These are phyloP conservation scores for Hexactinellida sp. DNA, from an alignment of 37 sponge, comb jelly and placozoan species.

Conservation along the genomic window DNA sequence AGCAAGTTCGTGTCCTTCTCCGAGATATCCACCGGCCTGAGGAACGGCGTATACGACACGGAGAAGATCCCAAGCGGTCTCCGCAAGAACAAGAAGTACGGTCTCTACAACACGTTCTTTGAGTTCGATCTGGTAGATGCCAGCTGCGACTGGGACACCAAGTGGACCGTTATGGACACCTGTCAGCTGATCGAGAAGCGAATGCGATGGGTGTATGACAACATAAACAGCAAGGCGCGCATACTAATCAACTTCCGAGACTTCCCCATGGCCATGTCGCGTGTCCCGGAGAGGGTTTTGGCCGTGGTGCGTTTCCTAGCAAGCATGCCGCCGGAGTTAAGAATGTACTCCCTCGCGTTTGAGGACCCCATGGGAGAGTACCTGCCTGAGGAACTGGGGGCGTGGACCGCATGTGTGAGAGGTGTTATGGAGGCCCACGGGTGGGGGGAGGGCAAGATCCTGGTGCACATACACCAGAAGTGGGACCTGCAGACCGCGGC, in stretches of 20 bases:
- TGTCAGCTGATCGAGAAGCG: conserved; percentile 37
- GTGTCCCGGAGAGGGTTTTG: conserved; percentile 38
- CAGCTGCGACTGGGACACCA: conserved; percentile 30
- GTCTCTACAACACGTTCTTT: conserved; percentile 40
- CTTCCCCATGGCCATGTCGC: conserved; percentile 40
- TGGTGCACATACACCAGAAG: conserved; percentile 66
- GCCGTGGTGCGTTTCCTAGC: conserved; percentile 41
- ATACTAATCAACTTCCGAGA: conserved; percentile 63
- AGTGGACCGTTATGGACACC: conserved; percentile 39
- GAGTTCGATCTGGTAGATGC: conserved; percentile 42
- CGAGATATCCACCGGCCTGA: conserved; percentile 36
- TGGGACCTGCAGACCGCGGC: conserved; percentile 56
- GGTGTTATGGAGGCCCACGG: conserved; percentile 51
- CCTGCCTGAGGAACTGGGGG: conserved; percentile 59
- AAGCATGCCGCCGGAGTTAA: conserved; percentile 25
- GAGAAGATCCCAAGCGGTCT: conserved; percentile 36
- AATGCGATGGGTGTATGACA: conserved; percentile 31
- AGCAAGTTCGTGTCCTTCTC: conserved; percentile 44
- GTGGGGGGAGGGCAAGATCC: conserved; percentile 41
- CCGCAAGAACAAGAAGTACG: conserved; percentile 47
- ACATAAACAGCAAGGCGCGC: conserved; percentile 29
- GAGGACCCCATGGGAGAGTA: conserved; percentile 64
- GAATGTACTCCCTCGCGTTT: conserved; percentile 40
- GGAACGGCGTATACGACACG: conserved; percentile 31
- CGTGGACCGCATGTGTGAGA: conserved; percentile 53